Evolutionary conservation across 2,113 vertebrate species (phyloP).

Genomic region (Acrocephalus arundinaceus): DNA sequence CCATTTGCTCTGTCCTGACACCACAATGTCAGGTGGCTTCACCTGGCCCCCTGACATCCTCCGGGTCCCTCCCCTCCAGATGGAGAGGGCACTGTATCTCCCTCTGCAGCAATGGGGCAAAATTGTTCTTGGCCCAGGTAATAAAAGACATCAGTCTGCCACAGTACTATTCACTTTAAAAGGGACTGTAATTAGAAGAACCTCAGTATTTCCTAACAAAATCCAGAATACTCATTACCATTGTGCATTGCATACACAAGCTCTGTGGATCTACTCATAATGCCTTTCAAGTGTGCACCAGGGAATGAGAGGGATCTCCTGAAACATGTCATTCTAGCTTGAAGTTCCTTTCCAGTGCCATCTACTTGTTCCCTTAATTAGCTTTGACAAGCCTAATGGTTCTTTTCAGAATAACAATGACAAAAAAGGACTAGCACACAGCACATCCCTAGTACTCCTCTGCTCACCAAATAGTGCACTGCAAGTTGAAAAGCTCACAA

Average conservation of each 20-base stretch:
- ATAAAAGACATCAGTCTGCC: not conserved
- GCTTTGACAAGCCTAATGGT: slow-evolving; percentile 35
- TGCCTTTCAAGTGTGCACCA: not conserved
- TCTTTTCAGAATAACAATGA: slow-evolving; percentile 9
- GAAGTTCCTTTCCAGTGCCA: not conserved
- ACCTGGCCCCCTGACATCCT: not conserved
- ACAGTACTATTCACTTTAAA: not conserved
- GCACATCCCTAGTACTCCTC: not conserved
- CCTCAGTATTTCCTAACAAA: not conserved
- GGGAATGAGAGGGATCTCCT: not conserved
- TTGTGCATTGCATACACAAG: not conserved
- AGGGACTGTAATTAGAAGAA: not conserved
- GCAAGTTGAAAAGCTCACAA: not conserved
- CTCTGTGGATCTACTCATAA: not conserved
- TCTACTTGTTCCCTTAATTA: slow-evolving; percentile 32
- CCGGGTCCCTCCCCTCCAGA: not conserved
- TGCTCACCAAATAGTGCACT: not conserved
- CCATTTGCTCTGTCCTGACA: not conserved
- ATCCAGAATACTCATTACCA: not conserved
- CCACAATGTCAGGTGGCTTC: not conserved
- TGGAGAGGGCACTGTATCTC: not conserved
- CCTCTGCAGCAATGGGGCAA: not conserved
- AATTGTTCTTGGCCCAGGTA: not conserved
- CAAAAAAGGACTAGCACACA: not conserved
- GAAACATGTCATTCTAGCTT: slow-evolving; percentile 9